Base-by-base conservation (phyloP, 1,140 invertebrate species). In the Tribolium madens region DNA sequence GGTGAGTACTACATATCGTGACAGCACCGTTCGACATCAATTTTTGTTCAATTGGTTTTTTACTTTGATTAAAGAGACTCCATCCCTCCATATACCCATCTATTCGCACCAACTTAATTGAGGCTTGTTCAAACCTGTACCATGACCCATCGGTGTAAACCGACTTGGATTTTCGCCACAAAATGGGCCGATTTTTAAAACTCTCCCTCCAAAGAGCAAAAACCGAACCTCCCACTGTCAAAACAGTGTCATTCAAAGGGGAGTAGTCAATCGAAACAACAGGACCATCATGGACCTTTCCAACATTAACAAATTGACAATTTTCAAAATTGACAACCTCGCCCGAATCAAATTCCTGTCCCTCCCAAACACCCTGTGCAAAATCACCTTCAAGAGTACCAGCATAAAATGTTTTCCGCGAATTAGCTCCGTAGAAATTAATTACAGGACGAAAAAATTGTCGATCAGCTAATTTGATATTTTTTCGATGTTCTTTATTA, bases 261-360 rank as follows among this genome's bases (percentile, higher is more conserved):
- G 76, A 75, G n/a, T 74, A 64, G 26, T 88, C 81, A 2, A 88
- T 82, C 17, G 88, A 84, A 0, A 87, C 86, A 10, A 94, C 83
- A 1, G 91, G 89, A 0, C 92, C 92, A 81, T 93, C 91, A 80
- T 94, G 93, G 64, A 91, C 88, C 74, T 82, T 85, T 77, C 87
- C 87, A 74, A 85, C 81, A 80, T 84, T 87, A 21, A 85, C 71
- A 83, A 88, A 86, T 75, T 86, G 86, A 31, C 84, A 85, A 50
- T 84, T 84, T 84, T 91, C 89, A 3, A 85, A 87, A 80, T 90
- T 90, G 0, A 91, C 86, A 9, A 84, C 79, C 77, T 88, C 85
- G 0, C 89, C 91, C 0, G 88, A 89, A 76, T 88, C 87, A 68
- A 90, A 89, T 33, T 91, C 88, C 78, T 88, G 90, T 9, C 91